Evolutionary conservation across 2,888 invertebrate genomes (phyloP).

Genomic region (Glaucopsyche alexis): DNA sequence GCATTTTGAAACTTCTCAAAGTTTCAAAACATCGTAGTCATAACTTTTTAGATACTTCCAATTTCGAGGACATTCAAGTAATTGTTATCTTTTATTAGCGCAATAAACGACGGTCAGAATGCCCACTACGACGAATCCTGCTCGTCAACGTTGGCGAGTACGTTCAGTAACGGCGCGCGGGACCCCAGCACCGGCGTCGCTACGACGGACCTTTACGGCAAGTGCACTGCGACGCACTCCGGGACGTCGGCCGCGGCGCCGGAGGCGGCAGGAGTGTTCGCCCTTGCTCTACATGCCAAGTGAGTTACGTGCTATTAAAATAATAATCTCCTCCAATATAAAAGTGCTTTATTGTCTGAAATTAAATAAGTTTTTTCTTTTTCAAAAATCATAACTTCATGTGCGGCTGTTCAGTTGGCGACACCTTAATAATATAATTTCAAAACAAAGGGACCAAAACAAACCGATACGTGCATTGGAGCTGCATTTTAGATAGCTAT

Average conservation of each 20-base stretch:
- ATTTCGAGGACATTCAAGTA: neutral
- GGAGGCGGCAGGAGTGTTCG: constrained; percentile 99
- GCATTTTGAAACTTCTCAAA: neutral
- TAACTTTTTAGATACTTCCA: no score
- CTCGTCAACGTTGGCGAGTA: constrained; percentile 98
- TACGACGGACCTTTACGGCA: constrained; percentile 98
- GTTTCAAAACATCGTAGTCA: no score
- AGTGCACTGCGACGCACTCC: constrained; percentile 99
- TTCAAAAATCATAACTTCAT: no score
- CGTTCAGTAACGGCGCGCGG: constrained; percentile 99
- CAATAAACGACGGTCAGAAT: constrained; percentile 99
- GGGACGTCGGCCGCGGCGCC: constrained; percentile 99
- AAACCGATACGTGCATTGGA: no score
- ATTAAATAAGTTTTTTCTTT: no score
- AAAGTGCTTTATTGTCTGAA: no score
- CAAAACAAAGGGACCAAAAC: no score
- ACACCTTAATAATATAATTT: no score
- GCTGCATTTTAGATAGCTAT: no score
- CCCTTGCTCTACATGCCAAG: constrained; percentile 98
- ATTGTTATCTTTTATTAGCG: constrained; percentile 72
- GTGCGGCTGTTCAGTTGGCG: no score
- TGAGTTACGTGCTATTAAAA: constrained; percentile 72
- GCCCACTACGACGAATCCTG: constrained; percentile 99
- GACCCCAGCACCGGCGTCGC: constrained; percentile 99
- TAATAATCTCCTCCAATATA: no score